A percentile compares a stretch with the other conserved stretches of the same genome.
Evolutionary conservation across 2,888 invertebrate genomes (phyloP).

Genomic region (Sinodicranocentrus sp.): DNA sequence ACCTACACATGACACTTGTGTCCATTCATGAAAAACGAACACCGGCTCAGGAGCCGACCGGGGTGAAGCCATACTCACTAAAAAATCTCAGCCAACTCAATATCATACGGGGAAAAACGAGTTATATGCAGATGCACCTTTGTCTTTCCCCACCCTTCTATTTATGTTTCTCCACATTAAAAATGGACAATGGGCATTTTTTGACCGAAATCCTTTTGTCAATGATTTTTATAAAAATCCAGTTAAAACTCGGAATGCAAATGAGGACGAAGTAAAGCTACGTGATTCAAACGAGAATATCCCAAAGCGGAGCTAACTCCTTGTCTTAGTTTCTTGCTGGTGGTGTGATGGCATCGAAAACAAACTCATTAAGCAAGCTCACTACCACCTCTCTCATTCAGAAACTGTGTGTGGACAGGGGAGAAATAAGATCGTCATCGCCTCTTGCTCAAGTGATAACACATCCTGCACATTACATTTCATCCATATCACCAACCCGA

Average conservation of each 20-base stretch:
- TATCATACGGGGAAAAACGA: conserved; percentile 16
- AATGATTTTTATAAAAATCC: conserved; percentile 55
- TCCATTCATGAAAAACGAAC: conserved; percentile 46
- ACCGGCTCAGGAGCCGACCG: conserved; percentile 21
- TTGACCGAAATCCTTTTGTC: conserved; percentile 52
- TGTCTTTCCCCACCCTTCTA: conserved; percentile 25
- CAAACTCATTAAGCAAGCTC: conserved; percentile 23
- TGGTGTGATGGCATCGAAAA: too few relatives aligned
- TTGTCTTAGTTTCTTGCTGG: too few relatives aligned
- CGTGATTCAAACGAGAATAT: conserved; percentile 34
- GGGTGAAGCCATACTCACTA: background rate
- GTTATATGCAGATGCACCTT: conserved; percentile 43
- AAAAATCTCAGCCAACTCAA: background rate
- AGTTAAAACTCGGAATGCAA: conserved; percentile 32
- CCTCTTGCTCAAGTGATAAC: conserved; percentile 17
- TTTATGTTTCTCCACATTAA: background rate
- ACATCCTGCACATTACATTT: conserved; percentile 44
- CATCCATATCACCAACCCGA: conserved; percentile 7
- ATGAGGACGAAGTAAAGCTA: conserved; percentile 26
- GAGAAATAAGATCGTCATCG: conserved; percentile 47
- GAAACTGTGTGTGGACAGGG: conserved; percentile 12
- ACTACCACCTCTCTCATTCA: too few relatives aligned
- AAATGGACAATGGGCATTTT: conserved; percentile 66
- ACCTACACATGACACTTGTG: conserved; percentile 55
- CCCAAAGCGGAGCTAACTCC: too few relatives aligned